Conservation (phyloP, 2,888 invertebrate species). For the Cybosia mesomella region DNA sequence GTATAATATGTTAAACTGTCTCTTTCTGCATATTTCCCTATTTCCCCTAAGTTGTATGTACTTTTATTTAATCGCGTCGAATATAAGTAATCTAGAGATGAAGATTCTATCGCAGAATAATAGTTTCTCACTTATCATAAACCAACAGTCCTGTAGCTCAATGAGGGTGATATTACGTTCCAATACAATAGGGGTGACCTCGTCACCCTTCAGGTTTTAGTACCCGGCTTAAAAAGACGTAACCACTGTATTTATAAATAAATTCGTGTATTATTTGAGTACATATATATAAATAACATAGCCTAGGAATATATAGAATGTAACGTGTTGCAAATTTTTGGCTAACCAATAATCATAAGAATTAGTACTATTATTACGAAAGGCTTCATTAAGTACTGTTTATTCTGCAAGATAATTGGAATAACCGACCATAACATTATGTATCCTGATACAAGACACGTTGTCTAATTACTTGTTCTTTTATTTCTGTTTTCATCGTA, state of each 20-base stretch:
- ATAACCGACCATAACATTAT: not conserved
- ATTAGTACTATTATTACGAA: not conserved
- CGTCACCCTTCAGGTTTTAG: constrained; percentile 11
- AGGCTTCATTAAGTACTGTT: not conserved
- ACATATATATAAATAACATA: not conserved
- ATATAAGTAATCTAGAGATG: constrained; percentile 9
- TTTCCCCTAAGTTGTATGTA: not conserved
- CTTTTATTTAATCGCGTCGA: constrained; percentile 9
- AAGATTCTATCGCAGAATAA: constrained; percentile 22
- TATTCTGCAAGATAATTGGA: not conserved
- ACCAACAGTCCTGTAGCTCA: constrained; percentile 23
- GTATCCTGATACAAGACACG: constrained; percentile 37
- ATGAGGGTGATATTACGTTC: constrained; percentile 28
- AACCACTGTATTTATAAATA: not conserved
- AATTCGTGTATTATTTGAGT: not conserved
- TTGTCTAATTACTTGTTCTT: constrained; percentile 37
- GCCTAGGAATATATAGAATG: not conserved
- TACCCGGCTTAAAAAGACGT: constrained; percentile 7
- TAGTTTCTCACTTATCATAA: constrained; percentile 26
- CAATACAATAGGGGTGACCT: constrained; percentile 20
- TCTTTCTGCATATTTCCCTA: not conserved
- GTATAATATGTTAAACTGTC: not conserved
- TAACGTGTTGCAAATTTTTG: not conserved
- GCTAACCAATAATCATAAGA: not conserved
- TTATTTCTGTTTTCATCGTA: constrained; percentile 23